Percentiles rank a stretch among this genome's conserved stretches.
Evolutionary conservation across 1,140 invertebrate genomes (phyloP).

Genomic region (Sarcophaga bullata): DNA sequence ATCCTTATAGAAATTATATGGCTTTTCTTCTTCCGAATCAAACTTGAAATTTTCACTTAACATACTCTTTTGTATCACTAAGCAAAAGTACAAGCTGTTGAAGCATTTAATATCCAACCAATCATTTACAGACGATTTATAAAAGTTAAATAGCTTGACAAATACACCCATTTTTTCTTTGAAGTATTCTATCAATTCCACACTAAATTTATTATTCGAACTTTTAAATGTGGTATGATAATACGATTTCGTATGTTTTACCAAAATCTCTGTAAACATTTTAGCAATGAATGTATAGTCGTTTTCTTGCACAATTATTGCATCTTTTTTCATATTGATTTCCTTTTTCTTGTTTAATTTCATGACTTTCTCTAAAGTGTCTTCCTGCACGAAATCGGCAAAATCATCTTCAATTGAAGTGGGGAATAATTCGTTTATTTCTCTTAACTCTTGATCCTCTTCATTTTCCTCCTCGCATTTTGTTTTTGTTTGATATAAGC

Average conservation of each 20-base stretch:
- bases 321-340: constrained; percentile 48
- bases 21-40: constrained; percentile 42
- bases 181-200: constrained; percentile 51
- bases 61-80: constrained; percentile 54
- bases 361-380: constrained; percentile 62
- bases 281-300: constrained; percentile 58
- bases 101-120: constrained; percentile 52
- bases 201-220: background rate
- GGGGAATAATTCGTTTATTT: constrained; percentile 82
- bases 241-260: constrained; percentile 48
- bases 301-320: constrained; percentile 52
- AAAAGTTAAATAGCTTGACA: constrained; percentile 53
- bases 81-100: constrained; percentile 53
- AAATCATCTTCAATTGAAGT: constrained; percentile 77
- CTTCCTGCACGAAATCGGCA: constrained; percentile 69
- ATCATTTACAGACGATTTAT: constrained; percentile 50
- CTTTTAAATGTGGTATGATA: constrained; percentile 44
- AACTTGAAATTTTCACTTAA: constrained; percentile 50
- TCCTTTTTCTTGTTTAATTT: constrained; percentile 50
- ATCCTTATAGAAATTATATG: constrained; percentile 88
- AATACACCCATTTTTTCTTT: constrained; percentile 56
- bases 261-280: constrained; percentile 58
- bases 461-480: constrained; percentile 75
- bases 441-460: constrained; percentile 76
- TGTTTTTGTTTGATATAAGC: constrained; percentile 82